Percentiles rank a stretch among this genome's conserved stretches.
These are phyloP conservation scores for Scaptomyza tumidula DNA, from an alignment of 2,888 invertebrate species.

Conservation along the genomic window DNA sequence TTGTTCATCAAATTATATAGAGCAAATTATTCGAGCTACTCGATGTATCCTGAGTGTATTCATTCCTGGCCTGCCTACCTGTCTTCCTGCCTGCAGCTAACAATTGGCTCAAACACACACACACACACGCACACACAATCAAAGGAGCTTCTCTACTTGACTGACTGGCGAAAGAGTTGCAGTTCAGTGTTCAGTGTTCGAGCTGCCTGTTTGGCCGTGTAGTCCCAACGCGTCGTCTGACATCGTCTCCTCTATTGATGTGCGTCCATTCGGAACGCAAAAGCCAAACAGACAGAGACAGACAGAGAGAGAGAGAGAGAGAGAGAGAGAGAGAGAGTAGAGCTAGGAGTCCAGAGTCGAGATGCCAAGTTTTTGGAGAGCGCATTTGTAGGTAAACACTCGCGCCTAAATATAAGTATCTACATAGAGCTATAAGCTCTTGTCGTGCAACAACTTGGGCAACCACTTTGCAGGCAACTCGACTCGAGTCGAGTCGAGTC, in stretches of 20 bases:
- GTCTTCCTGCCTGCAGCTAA: slow-evolving; percentile 31
- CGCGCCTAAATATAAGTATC: slow-evolving; percentile 76
- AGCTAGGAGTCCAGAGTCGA: slow-evolving; percentile 37
- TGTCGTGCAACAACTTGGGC: slow-evolving; percentile 69
- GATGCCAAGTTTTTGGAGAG: slow-evolving; percentile 57
- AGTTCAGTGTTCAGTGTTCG: slow-evolving; percentile 31
- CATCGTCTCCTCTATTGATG: slow-evolving; percentile 55
- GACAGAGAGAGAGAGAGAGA: slow-evolving; percentile 2
- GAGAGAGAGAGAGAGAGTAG: neutral
- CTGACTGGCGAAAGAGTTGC: slow-evolving; percentile 29
- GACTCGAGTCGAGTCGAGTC: slow-evolving; percentile 35
- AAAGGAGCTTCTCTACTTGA: slow-evolving; percentile 11
- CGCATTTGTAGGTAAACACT: slow-evolving; percentile 75
- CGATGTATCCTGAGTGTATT: slow-evolving; percentile 40
- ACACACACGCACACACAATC: slow-evolving; percentile 11
- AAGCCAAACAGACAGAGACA: slow-evolving; percentile 14
- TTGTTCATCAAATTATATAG: slow-evolving; percentile 79
- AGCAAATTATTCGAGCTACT: slow-evolving; percentile 64
- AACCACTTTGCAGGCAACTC: slow-evolving; percentile 65
- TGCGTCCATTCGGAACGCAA: slow-evolving; percentile 74
- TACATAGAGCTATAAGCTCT: slow-evolving; percentile 61
- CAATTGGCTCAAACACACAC: slow-evolving; percentile 56
- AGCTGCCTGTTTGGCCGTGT: slow-evolving; percentile 73
- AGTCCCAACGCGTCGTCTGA: slow-evolving; percentile 69
- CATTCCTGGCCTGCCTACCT: slow-evolving; percentile 17